A percentile compares a stretch with the other conserved stretches of the same genome.
Conservation (phyloP, 2,113 vertebrate genomes). For the Orthonyx spaldingii region DNA sequence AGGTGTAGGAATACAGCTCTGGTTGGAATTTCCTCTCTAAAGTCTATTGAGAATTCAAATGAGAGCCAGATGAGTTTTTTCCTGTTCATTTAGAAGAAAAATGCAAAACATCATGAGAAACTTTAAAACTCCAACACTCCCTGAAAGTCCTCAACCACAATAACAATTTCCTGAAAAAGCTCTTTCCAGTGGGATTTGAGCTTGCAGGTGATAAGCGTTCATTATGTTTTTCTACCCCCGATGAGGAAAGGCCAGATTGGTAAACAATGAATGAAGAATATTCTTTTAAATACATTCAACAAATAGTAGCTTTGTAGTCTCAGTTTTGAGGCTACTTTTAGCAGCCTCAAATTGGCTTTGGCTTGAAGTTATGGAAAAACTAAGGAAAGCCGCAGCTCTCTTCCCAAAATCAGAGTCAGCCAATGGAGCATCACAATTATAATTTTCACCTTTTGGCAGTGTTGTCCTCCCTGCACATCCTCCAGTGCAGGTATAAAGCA, state of each 20-base stretch:
- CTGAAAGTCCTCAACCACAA: slow-evolving; percentile 5
- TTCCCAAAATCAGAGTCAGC: neutral
- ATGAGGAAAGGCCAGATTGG: neutral
- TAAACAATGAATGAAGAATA: slow-evolving; percentile 2
- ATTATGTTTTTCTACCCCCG: neutral
- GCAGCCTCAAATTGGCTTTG: neutral
- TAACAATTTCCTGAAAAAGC: slow-evolving; percentile 2
- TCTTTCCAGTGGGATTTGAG: slow-evolving; percentile 1
- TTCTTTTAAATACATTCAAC: neutral
- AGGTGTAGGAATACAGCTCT: slow-evolving; percentile 48
- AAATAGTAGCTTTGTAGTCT: neutral
- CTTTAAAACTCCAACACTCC: slow-evolving; percentile 26
- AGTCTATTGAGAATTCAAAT: slow-evolving; percentile 65
- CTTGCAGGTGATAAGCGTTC: neutral
- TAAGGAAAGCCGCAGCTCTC: neutral
- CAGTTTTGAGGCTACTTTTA: neutral
- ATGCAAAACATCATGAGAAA: slow-evolving; percentile 61
- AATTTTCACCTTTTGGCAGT: neutral
- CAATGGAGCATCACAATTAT: neutral
- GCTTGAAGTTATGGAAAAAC: neutral
- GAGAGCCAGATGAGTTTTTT: slow-evolving; percentile 62
- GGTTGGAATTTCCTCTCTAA: slow-evolving; percentile 68
- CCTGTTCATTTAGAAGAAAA: slow-evolving; percentile 38
- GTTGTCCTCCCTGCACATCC: neutral
- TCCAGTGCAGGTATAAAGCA: neutral